Percentiles rank a stretch among this genome's conserved stretches.
phyloP scores from a whole-genome alignment of 2,113 vertebrate genomes.

The Prionailurus viverrinus region DNA sequence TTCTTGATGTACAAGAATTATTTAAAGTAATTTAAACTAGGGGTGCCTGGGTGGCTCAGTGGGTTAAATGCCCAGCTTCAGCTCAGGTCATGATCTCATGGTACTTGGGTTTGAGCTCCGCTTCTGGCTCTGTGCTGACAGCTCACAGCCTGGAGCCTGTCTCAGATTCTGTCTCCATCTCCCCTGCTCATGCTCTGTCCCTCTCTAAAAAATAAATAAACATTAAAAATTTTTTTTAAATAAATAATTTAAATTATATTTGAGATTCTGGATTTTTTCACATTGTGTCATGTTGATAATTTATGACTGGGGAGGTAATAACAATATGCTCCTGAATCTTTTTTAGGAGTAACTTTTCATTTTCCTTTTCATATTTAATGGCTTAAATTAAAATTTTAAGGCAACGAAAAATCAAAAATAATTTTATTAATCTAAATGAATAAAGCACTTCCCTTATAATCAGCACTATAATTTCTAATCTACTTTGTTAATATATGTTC shows the following conservation, averaged over 20 bases:
- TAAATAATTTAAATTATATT: slow-evolving; percentile 71
- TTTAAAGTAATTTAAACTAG: slow-evolving; percentile 71
- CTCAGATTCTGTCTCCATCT: too few species aligned
- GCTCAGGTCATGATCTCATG: too few species aligned
- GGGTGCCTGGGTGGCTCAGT: too few species aligned
- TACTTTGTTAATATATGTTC: slow-evolving; percentile 34
- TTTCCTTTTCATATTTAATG: not conserved
- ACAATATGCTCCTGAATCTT: slow-evolving; percentile 53
- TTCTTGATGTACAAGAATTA: slow-evolving; percentile 71
- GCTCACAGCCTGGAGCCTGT: too few species aligned
- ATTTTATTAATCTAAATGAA: slow-evolving; percentile 57
- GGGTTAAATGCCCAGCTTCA: too few species aligned
- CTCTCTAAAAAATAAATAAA: too few species aligned
- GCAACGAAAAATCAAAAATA: slow-evolving; percentile 10
- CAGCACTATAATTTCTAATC: not conserved
- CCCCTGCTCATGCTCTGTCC: too few species aligned
- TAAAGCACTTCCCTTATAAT: slow-evolving; percentile 15
- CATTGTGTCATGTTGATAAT: slow-evolving; percentile 22
- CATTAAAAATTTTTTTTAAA: too few species aligned
- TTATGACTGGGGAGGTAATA: slow-evolving; percentile 64
- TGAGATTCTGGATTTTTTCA: slow-evolving; percentile 69
- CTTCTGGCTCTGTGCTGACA: too few species aligned
- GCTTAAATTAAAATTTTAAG: slow-evolving; percentile 56
- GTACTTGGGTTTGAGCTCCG: too few species aligned
- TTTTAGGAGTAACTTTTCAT: slow-evolving; percentile 67